These are phyloP conservation scores for Cathartes aura DNA, from an alignment of 2,113 vertebrate species.

Conservation along the genomic window DNA sequence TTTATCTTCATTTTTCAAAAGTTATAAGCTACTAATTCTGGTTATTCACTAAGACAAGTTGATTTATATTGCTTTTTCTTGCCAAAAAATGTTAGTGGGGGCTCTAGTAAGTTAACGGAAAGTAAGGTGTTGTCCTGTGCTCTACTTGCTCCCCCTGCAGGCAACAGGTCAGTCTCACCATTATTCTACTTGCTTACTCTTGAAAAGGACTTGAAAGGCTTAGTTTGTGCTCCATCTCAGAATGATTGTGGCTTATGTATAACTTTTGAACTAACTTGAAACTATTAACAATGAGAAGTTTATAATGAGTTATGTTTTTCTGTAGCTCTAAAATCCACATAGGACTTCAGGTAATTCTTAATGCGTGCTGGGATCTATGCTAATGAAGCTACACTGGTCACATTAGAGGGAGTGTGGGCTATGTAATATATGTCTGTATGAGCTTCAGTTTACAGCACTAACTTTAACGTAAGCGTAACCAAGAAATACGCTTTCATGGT, in stretches of 20 bases:
- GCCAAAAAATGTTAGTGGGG: neutral
- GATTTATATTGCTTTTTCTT: neutral
- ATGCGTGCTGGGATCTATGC: fast-evolving
- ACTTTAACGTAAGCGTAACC: neutral
- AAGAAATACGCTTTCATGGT: neutral
- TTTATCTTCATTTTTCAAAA: neutral
- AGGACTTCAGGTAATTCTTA: neutral
- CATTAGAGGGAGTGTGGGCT: neutral
- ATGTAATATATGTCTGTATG: neutral
- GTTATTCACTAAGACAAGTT: neutral
- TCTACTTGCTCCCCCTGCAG: neutral
- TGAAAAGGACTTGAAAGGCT: neutral
- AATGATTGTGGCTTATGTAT: neutral
- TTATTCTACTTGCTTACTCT: neutral
- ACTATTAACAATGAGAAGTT: neutral
- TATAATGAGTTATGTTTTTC: neutral
- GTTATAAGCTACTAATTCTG: neutral
- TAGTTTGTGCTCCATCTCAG: neutral
- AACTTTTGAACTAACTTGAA: neutral
- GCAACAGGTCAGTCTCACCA: neutral
- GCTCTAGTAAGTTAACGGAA: neutral
- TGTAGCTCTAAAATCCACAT: neutral
- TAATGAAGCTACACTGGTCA: neutral
- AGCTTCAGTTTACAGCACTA: neutral
- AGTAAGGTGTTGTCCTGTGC: neutral